Base-by-base conservation (phyloP, 1,140 invertebrate species). In the Linepithema humile region DNA sequence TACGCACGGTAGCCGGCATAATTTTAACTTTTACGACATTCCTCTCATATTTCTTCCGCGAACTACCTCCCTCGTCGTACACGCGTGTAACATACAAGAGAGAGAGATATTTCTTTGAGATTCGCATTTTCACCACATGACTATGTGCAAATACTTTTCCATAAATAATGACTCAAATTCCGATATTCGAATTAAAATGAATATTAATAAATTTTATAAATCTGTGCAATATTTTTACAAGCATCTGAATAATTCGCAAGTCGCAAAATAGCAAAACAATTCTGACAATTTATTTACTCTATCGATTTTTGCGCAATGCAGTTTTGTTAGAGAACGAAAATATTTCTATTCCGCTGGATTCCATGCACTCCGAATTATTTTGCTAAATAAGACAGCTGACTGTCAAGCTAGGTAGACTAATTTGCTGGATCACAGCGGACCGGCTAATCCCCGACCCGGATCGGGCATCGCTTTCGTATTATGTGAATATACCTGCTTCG, bases 391-490 rank as follows among this genome's bases (percentile, higher is more conserved):
- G 62, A 70, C 48, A 53, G 65, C 12, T 6, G 26, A 29, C 32
- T 69, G 67, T 50, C 65, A 55, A 53, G 38, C 26, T 29, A 26
- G 40, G 65, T 20, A 53, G 43, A 88, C 60, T 82, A 89, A 90
- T 89, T 89, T 88, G 88, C 84, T 78, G 85, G 87, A 88, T 89
- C 84, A 85, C 55, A 83, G 48, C 80, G 64, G 82, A 80, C 60
- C 50, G 43, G 82, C 67, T 90, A 85, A 88, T 90, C 82, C 85
- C 50, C 43, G 82, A 87, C 77, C 75, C 38, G 83, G 85, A 90
- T 87, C 83, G 73, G 80, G 65, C 83, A 59, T 87, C 73, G 73
- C 82, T 84, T 78, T 55, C 57, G 80, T 74, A 88, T 88, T 86
- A 87, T 75, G 38, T 84, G 72, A 43, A 70, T 89, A 82, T 84